These are phyloP conservation scores for Flexamia atlantica DNA, from an alignment of 2,888 invertebrate species.

Conservation along the genomic window DNA sequence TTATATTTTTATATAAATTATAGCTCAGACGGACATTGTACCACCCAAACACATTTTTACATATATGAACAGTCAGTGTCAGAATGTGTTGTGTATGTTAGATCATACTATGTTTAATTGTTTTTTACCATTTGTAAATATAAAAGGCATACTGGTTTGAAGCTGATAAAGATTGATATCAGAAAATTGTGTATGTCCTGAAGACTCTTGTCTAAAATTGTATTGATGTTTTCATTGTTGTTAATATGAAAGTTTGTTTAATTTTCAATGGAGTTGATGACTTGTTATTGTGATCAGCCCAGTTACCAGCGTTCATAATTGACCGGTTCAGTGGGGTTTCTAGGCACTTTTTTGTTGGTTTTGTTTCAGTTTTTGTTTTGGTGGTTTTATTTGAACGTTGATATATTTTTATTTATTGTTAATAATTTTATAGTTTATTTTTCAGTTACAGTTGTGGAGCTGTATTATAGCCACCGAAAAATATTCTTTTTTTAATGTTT, in stretches of 20 bases:
- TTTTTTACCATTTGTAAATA: no score
- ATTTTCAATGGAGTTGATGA: background rate
- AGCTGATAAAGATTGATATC: no score
- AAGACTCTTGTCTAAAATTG: background rate
- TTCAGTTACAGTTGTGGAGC: background rate
- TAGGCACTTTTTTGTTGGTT: conserved; percentile 24
- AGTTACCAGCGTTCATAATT: conserved; percentile 2
- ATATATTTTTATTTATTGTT: conserved; percentile 11
- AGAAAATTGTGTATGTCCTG: no score
- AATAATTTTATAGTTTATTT: background rate
- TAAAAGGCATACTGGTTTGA: no score
- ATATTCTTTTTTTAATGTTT: background rate
- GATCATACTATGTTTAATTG: no score
- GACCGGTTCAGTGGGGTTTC: background rate
- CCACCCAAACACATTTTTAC: no score
- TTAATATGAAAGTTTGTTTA: background rate
- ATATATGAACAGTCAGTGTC: no score
- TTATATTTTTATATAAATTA: no score
- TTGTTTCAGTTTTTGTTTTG: conserved; percentile 14
- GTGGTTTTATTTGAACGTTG: background rate
- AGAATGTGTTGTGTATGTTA: no score
- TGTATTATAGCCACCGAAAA: background rate
- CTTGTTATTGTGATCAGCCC: background rate
- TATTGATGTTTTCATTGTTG: background rate
- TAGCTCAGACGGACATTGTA: no score